These are phyloP conservation scores for Egretta garzetta DNA, from an alignment of 2,113 vertebrate species.

Conservation along the genomic window DNA sequence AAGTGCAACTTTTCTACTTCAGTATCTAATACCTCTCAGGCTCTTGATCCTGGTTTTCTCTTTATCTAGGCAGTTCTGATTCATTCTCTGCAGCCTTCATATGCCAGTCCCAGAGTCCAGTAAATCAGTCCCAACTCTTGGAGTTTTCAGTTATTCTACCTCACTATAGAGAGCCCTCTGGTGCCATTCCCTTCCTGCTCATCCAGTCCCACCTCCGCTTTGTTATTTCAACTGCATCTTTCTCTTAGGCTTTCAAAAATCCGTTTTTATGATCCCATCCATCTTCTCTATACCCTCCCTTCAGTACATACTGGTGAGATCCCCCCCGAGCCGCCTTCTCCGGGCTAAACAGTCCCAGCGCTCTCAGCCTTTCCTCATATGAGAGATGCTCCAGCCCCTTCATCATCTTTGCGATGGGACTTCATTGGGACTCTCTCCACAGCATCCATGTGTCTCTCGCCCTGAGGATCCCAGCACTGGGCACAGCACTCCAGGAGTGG, in stretches of 20 bases:
- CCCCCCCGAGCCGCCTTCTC: neutral
- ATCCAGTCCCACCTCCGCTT: neutral
- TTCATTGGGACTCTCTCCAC: neutral
- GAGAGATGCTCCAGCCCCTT: neutral
- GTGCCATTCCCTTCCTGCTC: neutral
- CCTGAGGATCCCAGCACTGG: neutral
- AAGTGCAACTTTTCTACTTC: neutral
- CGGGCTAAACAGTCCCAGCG: neutral
- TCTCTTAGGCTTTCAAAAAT: neutral
- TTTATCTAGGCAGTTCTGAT: neutral
- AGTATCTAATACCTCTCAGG: neutral
- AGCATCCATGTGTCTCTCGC: neutral
- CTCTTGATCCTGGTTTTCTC: neutral
- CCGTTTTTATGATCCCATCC: neutral
- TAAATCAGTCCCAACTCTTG: neutral
- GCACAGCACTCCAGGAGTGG: neutral
- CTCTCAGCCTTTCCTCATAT: neutral
- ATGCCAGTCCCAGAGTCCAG: neutral
- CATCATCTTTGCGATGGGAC: neutral
- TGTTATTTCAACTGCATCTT: neutral
- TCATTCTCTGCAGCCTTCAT: neutral
- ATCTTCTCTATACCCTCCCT: neutral
- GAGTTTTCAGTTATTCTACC: neutral
- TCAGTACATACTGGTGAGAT: neutral
- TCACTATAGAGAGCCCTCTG: neutral